phyloP scores from a whole-genome alignment of 2,797 vertebrate species.

The Enteromius thamalakanensis region DNA sequence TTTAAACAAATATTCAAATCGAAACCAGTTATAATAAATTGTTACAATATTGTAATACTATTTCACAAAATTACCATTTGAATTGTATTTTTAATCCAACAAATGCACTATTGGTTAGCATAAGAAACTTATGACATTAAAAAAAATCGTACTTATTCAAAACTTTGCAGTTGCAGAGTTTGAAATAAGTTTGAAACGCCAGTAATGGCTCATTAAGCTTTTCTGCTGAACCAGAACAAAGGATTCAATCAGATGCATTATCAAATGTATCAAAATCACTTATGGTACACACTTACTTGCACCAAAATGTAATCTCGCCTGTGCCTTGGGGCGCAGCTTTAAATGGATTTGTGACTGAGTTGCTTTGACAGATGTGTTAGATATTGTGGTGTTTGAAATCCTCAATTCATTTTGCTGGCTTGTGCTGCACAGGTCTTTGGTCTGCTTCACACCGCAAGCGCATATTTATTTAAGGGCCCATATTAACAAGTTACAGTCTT shows the following conservation, averaged over 20 bases:
- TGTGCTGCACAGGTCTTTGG: slow-evolving; percentile 45
- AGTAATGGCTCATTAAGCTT: neutral
- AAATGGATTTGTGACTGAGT: slow-evolving; percentile 81
- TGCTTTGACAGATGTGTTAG: slow-evolving; percentile 96
- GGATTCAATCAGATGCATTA: neutral
- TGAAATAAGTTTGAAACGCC: neutral
- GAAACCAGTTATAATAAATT: neutral
- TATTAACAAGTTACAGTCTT: slow-evolving; percentile 26
- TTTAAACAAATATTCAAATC: neutral
- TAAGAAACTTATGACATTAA: neutral
- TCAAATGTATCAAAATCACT: slow-evolving; percentile 27
- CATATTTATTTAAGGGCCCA: slow-evolving; percentile 2
- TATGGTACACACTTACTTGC: slow-evolving; percentile 50
- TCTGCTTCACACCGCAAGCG: slow-evolving; percentile 7
- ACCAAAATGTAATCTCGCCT: slow-evolving; percentile 77
- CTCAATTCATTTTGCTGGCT: slow-evolving; percentile 81
- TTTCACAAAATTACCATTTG: neutral
- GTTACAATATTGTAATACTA: neutral
- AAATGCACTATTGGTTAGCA: neutral
- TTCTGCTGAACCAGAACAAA: neutral
- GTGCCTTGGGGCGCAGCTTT: slow-evolving; percentile 80
- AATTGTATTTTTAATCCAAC: neutral
- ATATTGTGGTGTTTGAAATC: slow-evolving; percentile 79
- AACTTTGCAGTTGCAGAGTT: neutral
- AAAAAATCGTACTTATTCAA: neutral